phyloP scores from a whole-genome alignment of 1,140 invertebrate genomes.

The Eumaeus atala region DNA sequence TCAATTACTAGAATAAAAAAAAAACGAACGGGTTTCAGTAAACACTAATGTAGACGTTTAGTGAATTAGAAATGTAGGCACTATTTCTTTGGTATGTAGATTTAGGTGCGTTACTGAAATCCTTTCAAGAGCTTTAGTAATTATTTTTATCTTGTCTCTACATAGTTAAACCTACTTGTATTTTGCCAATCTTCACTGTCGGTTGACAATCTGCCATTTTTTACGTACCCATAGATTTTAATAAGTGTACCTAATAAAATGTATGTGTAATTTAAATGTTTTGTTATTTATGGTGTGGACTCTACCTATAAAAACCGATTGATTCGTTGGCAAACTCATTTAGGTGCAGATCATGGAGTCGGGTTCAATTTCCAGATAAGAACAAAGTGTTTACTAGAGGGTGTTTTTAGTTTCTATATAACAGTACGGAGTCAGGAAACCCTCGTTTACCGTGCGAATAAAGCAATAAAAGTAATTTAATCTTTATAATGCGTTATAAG shows the following conservation, averaged over 20 bases:
- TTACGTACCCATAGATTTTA: conserved; percentile 69
- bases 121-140: conserved; percentile 25
- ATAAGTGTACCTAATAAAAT: conserved; percentile 69
- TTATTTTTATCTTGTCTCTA: no score
- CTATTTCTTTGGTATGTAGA: neutral
- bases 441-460: no score
- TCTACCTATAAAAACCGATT: neutral
- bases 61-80: no score
- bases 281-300: conserved; percentile 32
- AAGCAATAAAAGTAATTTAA: no score
- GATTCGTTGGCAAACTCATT: neutral
- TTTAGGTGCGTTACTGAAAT: conserved; percentile 33
- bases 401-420: no score
- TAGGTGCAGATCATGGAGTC: neutral
- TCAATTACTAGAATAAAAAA: conserved; percentile 54
- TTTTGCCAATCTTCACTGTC: conserved; percentile 69
- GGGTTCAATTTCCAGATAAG: neutral
- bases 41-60: neutral
- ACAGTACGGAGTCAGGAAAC: no score
- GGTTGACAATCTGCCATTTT: conserved; percentile 69
- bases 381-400: no score
- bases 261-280: conserved; percentile 50
- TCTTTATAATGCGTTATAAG: no score
- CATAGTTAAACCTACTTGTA: conserved; percentile 44
- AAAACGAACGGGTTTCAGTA: conserved; percentile 39